These are phyloP conservation scores for Falco berigora DNA, from an alignment of 2,797 vertebrate genomes.

Conservation along the genomic window DNA sequence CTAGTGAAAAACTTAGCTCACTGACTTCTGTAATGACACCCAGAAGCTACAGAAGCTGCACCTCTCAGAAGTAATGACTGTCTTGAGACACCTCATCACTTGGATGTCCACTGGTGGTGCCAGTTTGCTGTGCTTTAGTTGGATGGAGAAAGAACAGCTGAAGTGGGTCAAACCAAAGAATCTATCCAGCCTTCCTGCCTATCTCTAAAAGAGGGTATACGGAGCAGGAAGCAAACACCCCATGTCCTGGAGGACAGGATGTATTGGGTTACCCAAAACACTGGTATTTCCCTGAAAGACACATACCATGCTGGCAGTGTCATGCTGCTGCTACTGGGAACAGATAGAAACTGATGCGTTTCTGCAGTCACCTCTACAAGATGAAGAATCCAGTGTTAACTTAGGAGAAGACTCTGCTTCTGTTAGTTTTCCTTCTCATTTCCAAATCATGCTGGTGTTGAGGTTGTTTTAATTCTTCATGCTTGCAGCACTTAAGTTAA, in stretches of 20 bases:
- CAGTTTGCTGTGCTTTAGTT: neutral
- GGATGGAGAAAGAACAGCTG: neutral
- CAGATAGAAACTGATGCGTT: neutral
- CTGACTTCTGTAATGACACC: too few relatives aligned
- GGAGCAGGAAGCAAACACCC: neutral
- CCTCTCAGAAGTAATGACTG: neutral
- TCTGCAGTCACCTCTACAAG: neutral
- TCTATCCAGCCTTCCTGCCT: neutral
- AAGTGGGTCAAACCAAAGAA: neutral
- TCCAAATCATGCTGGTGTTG: neutral
- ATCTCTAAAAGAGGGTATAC: neutral
- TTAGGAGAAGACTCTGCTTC: neutral
- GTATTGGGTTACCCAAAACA: neutral
- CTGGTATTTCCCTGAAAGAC: neutral
- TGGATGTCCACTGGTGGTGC: rapidly evolving
- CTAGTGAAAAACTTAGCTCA: neutral
- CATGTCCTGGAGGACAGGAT: neutral
- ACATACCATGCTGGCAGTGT: neutral
- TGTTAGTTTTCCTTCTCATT: neutral
- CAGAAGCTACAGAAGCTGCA: neutral
- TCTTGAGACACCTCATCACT: neutral
- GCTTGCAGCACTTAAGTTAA: neutral
- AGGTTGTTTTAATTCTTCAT: neutral
- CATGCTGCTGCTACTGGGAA: neutral
- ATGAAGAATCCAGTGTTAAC: neutral